Evolutionary conservation across 2,797 vertebrate species (phyloP), one percentile per base, ranked within the genome.

Genomic region (Xyrichtys novacula): DNA sequence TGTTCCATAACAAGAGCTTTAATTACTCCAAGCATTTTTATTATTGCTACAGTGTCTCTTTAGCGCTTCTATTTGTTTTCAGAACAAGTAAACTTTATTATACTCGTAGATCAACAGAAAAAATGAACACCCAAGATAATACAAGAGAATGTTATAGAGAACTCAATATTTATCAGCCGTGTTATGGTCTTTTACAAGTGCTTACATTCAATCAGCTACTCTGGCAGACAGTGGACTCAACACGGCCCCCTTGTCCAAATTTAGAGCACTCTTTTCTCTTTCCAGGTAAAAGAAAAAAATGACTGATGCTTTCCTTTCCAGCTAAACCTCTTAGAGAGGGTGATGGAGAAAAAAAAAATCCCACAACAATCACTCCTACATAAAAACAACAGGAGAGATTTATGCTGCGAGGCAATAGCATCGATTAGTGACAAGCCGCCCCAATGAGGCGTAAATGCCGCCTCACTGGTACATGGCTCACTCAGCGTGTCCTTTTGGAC

Each of bases 371-470:
- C 63, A 70, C 64, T 74, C 23, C 15, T 39, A 72, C 71, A 81
- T 61, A 73, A 80, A 80, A 87, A 82, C 69, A 84, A 82, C 56
- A 74, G 71, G 73, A 17, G 46, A 85, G 85, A 91, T 89, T 87
- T 84, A 86, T 87, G 80, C 68, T 53, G 54, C 19, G 15, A 50
- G 69, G 77, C 75, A 16, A 65, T 76, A 71, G 29, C 77, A 84
- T 84, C 56, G 77, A 80, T 89, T 85, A 85, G 85, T 29, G 67
- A 82, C 72, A 74, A 82, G 74, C 55, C 4, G 65, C 74, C 67
- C 68, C 87, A 85, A 89, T 84, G 83, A 89, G 84, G 71, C 74
- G 65, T 88, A 83, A 88, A 91, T 66, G 81, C 66, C 56, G 74
- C 55, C 74, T 74, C 43, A 1, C 71, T 73, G 77, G 78, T 73